Conservation (phyloP, 1,140 invertebrate species). For the Elymnias hypermnestra region DNA sequence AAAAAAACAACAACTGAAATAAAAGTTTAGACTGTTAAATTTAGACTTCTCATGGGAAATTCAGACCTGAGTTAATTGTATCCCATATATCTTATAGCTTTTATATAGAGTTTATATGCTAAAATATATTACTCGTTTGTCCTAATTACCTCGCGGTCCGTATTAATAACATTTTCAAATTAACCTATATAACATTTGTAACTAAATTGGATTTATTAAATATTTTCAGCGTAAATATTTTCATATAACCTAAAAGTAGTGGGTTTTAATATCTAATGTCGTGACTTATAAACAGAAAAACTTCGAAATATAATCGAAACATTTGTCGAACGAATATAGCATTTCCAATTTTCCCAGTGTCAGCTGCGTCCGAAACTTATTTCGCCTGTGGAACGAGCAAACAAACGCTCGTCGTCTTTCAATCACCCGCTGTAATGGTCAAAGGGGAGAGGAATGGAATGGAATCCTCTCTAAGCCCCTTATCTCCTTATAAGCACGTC, state of each 20-base stretch:
- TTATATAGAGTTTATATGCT: too few species aligned
- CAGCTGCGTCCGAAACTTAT: slow-evolving; percentile 54
- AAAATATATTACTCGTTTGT: slow-evolving; percentile 54
- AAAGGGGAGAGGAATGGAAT: slow-evolving; percentile 19
- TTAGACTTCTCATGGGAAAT: too few species aligned
- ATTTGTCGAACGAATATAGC: slow-evolving; percentile 11
- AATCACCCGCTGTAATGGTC: slow-evolving; percentile 41
- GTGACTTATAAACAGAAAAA: too few species aligned
- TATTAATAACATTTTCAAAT: slow-evolving; percentile 47
- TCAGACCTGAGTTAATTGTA: too few species aligned
- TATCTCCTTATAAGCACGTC: background rate
- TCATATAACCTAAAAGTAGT: too few species aligned
- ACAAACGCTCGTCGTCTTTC: slow-evolving; percentile 43
- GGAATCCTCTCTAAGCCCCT: slow-evolving; percentile 6
- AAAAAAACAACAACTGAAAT: too few species aligned
- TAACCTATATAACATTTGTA: slow-evolving; percentile 40
- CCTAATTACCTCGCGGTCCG: slow-evolving; percentile 56
- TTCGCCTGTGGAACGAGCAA: slow-evolving; percentile 31
- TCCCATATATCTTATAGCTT: too few species aligned
- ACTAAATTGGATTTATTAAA: slow-evolving; percentile 7
- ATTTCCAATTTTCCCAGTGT: slow-evolving; percentile 56
- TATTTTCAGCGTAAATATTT: too few species aligned
- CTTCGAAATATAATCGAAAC: background rate
- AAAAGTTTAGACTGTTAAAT: too few species aligned
- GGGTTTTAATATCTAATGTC: too few species aligned